Evolutionary conservation across 2,797 vertebrate genomes (phyloP), one percentile per base, ranked within the genome.

Genomic region (Aselliscus stoliczkanus): DNA sequence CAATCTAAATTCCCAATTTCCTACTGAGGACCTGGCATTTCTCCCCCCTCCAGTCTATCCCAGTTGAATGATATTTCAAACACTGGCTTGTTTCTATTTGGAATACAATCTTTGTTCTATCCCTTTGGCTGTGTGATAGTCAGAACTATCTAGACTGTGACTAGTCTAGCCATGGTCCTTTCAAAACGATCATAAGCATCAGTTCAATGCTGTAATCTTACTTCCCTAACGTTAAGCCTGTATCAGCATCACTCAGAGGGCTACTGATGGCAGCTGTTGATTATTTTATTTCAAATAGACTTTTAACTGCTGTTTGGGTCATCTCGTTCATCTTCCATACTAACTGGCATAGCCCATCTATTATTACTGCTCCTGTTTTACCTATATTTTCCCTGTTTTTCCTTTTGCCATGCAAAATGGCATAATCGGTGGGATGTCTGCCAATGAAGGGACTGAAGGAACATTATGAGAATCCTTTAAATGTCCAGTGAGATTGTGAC

Each of bases 401-500:
- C 29, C 70, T 54, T 92, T 77, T 88, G 56, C 87, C 39, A 90
- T 42, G 23, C 25, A 60, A 89, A 89, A 54, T 75, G 37, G 56
- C 50, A 54, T 60, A 86, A 9, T 7, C 23, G 77, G 4, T 39
- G 44, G 52, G 88, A 84, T 47, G 15, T 34, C 86, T 94, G 60
- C 86, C 94, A 92, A 93, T 80, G 72, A 93, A 70, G 27, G 39
- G 62, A 94, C 37, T 94, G 94, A 91, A 92, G 60, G 47, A 94
- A 27, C 27, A 90, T 94, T 93, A 72, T 84, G 76, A 93, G 50
- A 96, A 89, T 76, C 50, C 6, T 8, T 25, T 88, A 97, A 93
- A 73, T 90, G 64, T 52, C 21, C 60, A 52, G 17, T 14, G 50
- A 88, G n/a, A 91, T 60, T 84, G 65, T 85, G 31, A 93, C 50